Conservation (phyloP, 2,113 vertebrate species). For the Procapra przewalskii region DNA sequence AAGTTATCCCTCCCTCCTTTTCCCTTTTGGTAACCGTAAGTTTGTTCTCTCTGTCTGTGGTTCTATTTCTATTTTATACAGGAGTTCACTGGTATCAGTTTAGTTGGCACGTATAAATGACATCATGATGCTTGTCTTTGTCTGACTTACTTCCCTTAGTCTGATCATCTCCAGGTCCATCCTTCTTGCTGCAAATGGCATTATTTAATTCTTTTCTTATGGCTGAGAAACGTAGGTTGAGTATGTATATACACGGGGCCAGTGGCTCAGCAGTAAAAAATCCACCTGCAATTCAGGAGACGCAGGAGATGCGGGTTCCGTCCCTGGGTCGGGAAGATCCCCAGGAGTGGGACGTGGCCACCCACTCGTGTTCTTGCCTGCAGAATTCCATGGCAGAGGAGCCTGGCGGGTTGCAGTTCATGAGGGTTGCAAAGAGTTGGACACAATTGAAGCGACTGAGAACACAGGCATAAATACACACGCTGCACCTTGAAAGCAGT, state of each 20-base stretch:
- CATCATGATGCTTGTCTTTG: not conserved
- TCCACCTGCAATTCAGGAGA: not conserved
- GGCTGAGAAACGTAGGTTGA: not conserved
- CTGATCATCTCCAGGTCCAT: not conserved
- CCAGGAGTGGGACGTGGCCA: not conserved
- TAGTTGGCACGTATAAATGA: not conserved
- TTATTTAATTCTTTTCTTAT: not conserved
- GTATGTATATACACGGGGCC: not conserved
- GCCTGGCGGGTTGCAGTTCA: not conserved
- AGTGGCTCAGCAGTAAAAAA: not conserved
- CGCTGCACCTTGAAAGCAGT: not conserved
- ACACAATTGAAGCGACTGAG: not conserved
- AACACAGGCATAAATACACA: not conserved
- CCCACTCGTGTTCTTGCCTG: not conserved
- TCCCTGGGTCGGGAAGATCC: not conserved
- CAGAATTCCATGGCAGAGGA: not conserved
- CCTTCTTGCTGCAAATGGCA: not conserved
- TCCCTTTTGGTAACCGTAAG: not conserved
- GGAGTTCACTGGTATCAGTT: too few species aligned
- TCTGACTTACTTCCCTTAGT: not conserved
- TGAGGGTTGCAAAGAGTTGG: accelerated
- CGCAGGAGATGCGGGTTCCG: accelerated
- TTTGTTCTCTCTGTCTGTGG: not conserved
- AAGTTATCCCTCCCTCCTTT: not conserved
- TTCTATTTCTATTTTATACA: not conserved